Evolutionary conservation across 2,797 vertebrate genomes (phyloP), one percentile per base, ranked within the genome.

Genomic region (Phoeniculus purpureus): DNA sequence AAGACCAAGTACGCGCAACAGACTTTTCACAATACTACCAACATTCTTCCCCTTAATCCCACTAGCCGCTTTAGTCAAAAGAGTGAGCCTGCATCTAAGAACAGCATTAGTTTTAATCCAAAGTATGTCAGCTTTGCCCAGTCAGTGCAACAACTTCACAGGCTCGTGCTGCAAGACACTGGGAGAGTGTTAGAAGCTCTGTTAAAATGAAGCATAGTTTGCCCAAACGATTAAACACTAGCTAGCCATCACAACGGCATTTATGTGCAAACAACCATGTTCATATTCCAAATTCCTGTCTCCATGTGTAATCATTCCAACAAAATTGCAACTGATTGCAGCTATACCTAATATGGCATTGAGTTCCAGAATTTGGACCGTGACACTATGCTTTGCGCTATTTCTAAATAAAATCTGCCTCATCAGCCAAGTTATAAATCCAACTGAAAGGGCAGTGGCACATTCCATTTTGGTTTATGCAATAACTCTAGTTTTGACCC

Each of bases 321-420:
- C 1, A 74, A 85, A 90, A 66, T 12, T 90, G 51, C 25, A 88
- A 25, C 21, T 31, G 71, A 90, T 71, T 81, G 58, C 74, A 88
- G 78, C 78, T 88, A 93, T 95, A 92, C 94, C 94, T 90, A 95
- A 95, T 95, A 96, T 82, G 89, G 94, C 81, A 91, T 68, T 74
- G 48, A 80, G 18, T 58, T 92, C 8, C 59, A 95, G 34, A 74
- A 86, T 94, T 65, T 84, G 71, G 85, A 90, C 12, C 74, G 51
- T 1, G 6, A 56, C 11, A 75, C 15, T 37, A 45, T 51, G 37
- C 68, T 94, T 67, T 58, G 65, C 78, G 47, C 47, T 94, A 96
- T 91, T 95, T 92, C 85, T 92, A 81, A 85, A 92, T 47, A 89
- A 88, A 86, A 80, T 67, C 12, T 18, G 4, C 18, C 23, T 65